Percentiles rank a stretch among this genome's conserved stretches.
These are phyloP conservation scores for Caranx melampygus DNA, from an alignment of 2,113 vertebrate genomes.

Conservation along the genomic window DNA sequence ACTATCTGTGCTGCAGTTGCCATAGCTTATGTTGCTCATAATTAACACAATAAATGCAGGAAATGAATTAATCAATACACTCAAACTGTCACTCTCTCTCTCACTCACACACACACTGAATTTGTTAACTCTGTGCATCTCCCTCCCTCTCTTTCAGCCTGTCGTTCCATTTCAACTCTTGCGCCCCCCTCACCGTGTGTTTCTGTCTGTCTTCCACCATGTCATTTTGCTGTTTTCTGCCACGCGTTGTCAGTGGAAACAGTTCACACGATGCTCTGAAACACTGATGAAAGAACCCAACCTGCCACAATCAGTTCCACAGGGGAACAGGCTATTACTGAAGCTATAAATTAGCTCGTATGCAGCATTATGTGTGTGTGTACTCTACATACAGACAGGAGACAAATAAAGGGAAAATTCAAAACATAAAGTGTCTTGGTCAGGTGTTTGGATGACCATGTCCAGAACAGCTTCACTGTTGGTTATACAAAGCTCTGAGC, in stretches of 20 bases:
- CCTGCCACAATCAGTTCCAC: conserved; percentile 33
- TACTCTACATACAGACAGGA: not conserved
- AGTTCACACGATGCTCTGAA: conserved; percentile 29
- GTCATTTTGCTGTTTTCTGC: conserved; percentile 17
- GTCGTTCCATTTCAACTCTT: not conserved
- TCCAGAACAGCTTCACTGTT: no score
- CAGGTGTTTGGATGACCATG: no score
- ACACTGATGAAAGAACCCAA: conserved; percentile 40
- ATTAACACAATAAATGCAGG: not conserved
- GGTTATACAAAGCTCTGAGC: no score
- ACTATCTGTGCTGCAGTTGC: not conserved
- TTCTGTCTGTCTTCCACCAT: not conserved
- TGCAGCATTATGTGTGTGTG: not conserved
- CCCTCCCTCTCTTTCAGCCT: not conserved
- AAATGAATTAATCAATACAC: not conserved
- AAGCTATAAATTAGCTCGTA: conserved; percentile 30
- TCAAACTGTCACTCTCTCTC: not conserved
- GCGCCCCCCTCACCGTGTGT: not conserved
- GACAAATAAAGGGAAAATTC: no score
- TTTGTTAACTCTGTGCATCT: not conserved
- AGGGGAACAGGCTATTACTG: conserved; percentile 29
- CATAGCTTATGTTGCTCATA: not conserved
- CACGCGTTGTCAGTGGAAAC: conserved; percentile 12
- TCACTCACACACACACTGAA: not conserved
- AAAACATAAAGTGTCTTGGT: no score